A percentile compares a stretch with the other conserved stretches of the same genome.
Evolutionary conservation across 2,113 vertebrate species (phyloP).

Genomic region (Rhineura floridana): DNA sequence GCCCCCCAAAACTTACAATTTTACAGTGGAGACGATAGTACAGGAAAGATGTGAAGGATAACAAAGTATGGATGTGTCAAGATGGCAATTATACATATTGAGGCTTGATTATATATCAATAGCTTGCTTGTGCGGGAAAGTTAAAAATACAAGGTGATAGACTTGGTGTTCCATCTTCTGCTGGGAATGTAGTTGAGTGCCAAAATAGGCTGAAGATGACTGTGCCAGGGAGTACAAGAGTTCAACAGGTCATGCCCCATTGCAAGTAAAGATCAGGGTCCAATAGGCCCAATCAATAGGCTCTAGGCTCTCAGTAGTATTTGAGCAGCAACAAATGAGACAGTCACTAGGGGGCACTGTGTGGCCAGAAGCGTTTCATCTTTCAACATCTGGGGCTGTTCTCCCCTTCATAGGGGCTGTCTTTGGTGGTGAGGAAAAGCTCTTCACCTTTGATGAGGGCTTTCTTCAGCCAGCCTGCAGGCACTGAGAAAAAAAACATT

Average conservation of each 20-base stretch:
- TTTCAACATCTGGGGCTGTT: background rate
- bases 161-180: background rate
- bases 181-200: background rate
- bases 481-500: background rate
- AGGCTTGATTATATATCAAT: background rate
- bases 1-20: background rate
- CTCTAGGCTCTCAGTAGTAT: background rate
- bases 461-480: background rate
- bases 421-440: background rate
- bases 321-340: background rate
- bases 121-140: background rate
- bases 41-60: background rate
- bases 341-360: background rate
- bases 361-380: background rate
- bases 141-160: background rate
- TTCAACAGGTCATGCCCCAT: background rate
- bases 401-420: background rate
- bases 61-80: background rate
- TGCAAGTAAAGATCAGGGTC: background rate
- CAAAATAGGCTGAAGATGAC: background rate
- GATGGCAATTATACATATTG: background rate
- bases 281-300: background rate
- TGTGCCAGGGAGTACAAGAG: background rate
- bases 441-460: background rate
- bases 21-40: no score